Conservation (phyloP, 23 tunicate species). For the Trididemnum clinides region DNA sequence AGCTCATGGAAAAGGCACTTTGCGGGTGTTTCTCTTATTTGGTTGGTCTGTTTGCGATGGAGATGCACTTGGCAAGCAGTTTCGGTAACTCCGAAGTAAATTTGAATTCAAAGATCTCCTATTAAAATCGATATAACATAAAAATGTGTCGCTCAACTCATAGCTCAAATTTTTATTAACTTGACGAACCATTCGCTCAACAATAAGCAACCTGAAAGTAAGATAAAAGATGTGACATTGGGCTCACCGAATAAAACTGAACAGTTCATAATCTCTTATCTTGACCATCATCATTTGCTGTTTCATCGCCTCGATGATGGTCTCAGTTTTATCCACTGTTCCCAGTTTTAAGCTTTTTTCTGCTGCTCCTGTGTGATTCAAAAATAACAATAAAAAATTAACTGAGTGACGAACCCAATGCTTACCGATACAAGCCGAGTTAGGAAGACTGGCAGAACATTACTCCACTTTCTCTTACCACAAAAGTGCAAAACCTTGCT, state of each 20-base stretch:
- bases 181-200: not conserved
- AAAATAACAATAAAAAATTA: too few species aligned
- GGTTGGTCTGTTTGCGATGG: too few species aligned
- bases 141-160: not conserved
- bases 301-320: constrained; percentile 69
- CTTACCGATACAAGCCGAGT: too few species aligned
- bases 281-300: constrained; percentile 64
- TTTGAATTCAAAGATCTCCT: too few species aligned
- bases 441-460: too few species aligned
- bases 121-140: not conserved
- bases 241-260: constrained; percentile 34
- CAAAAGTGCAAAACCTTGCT: not conserved
- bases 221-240: not conserved
- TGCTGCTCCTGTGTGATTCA: constrained; percentile 61
- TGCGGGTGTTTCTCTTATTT: too few species aligned
- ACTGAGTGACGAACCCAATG: too few species aligned
- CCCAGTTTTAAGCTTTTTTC: constrained; percentile 81
- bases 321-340: constrained; percentile 60
- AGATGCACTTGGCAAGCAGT: too few species aligned
- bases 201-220: not conserved
- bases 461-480: too few species aligned
- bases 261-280: constrained; percentile 34
- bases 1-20: too few species aligned
- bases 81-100: too few species aligned
- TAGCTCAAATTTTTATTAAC: not conserved